A percentile compares a stretch with the other conserved stretches of the same genome.
Conservation (phyloP, 2,113 vertebrate genomes). For the Australoheros scitulus region DNA sequence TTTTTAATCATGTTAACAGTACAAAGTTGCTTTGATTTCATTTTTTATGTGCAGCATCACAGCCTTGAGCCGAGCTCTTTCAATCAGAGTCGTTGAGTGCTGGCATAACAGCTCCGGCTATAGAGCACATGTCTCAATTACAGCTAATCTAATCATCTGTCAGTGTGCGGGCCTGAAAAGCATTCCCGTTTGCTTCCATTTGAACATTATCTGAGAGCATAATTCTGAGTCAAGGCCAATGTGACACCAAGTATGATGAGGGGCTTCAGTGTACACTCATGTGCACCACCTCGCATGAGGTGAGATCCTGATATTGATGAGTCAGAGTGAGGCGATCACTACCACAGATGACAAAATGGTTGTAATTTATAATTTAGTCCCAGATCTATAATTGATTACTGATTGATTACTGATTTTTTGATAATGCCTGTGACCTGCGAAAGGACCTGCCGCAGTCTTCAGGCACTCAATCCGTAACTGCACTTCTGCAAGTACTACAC, state of each 20-base stretch:
- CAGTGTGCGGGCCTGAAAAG: slow-evolving; percentile 40
- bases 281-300: not conserved
- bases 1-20: not conserved
- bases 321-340: not conserved
- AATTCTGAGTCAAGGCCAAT: slow-evolving; percentile 4
- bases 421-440: not conserved
- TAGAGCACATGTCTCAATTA: slow-evolving; percentile 63
- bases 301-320: not conserved
- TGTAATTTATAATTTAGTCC: not conserved
- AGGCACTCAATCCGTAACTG: not conserved
- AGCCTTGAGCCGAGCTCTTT: slow-evolving; percentile 10
- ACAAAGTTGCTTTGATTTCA: not conserved
- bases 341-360: not conserved
- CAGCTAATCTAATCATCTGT: slow-evolving; percentile 64
- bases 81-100: slow-evolving; percentile 38
- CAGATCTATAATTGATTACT: not conserved
- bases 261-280: not conserved
- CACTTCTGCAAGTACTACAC: not conserved
- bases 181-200: slow-evolving; percentile 35
- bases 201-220: slow-evolving; percentile 27
- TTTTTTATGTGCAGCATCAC: not conserved
- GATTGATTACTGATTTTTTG: not conserved
- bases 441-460: not conserved
- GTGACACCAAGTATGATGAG: not conserved
- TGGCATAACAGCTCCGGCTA: slow-evolving; percentile 31